Percentiles rank a stretch among this genome's conserved stretches.
These are phyloP conservation scores for Pangasius mekongensis DNA, from an alignment of 2,797 vertebrate genomes.

Conservation along the genomic window DNA sequence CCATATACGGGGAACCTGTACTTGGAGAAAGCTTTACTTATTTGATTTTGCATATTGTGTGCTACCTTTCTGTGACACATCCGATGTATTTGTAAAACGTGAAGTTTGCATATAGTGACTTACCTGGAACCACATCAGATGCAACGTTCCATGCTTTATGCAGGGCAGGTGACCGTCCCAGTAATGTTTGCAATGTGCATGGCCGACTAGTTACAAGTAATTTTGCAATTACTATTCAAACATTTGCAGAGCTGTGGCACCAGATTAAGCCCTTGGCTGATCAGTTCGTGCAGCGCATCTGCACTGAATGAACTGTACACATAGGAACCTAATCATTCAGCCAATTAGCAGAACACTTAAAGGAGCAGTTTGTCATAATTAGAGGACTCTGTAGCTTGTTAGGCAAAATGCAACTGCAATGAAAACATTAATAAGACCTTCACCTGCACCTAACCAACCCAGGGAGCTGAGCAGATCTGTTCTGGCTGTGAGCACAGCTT, in stretches of 20 bases:
- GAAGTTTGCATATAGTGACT: not conserved
- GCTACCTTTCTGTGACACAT: not conserved
- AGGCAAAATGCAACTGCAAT: not conserved
- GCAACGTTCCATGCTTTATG: not conserved
- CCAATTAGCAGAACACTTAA: not conserved
- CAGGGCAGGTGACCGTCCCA: not conserved
- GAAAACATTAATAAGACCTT: conserved; percentile 6
- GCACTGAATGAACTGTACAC: not conserved
- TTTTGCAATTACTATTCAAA: not conserved
- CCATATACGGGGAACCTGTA: not conserved
- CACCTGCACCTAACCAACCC: not conserved
- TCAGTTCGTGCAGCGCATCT: not conserved
- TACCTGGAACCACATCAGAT: not conserved
- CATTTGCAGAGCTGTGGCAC: not conserved
- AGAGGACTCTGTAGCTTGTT: not conserved
- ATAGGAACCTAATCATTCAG: not conserved
- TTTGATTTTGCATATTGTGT: not conserved
- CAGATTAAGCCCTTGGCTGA: not conserved
- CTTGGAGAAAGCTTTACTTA: not conserved
- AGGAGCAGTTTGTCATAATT: not conserved
- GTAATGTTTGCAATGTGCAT: not conserved
- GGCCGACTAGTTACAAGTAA: not conserved
- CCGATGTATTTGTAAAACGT: not conserved
- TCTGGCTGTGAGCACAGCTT: not conserved
- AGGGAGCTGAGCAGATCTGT: not conserved